Evolutionary conservation across 2,888 invertebrate genomes (phyloP).

Genomic region (Drosophila bunnanda): DNA sequence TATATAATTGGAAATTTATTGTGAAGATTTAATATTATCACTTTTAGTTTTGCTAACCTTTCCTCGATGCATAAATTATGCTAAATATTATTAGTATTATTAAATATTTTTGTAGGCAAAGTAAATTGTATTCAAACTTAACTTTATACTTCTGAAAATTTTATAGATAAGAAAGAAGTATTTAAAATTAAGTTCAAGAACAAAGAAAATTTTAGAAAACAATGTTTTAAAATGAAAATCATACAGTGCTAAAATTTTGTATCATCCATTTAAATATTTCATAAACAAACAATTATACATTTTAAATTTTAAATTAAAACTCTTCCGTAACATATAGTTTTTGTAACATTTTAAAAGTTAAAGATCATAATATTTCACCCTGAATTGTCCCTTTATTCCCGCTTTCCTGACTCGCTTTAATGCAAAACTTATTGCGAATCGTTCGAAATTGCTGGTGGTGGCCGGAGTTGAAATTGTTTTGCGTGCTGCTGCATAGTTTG

Average conservation of each 20-base stretch:
- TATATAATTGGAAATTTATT: too few relatives aligned
- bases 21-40: too few relatives aligned
- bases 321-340: background rate
- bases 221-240: too few relatives aligned
- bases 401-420: conserved; percentile 13
- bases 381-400: background rate
- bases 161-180: background rate
- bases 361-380: too few relatives aligned
- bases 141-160: background rate
- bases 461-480: conserved; percentile 52
- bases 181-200: background rate
- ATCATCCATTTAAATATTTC: too few relatives aligned
- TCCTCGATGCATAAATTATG: background rate
- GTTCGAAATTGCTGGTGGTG: conserved; percentile 40
- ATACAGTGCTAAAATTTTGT: too few relatives aligned
- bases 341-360: background rate
- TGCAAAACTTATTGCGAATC: conserved; percentile 36
- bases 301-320: too few relatives aligned
- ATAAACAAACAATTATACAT: background rate
- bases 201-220: background rate
- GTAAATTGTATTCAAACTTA: background rate
- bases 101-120: background rate
- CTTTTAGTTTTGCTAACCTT: too few relatives aligned
- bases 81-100: background rate
- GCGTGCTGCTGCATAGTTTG: conserved; percentile 71